Percentiles rank a stretch among this genome's conserved stretches.
Evolutionary conservation across 2,888 invertebrate genomes (phyloP).

Genomic region (Apocheima hispidaria): DNA sequence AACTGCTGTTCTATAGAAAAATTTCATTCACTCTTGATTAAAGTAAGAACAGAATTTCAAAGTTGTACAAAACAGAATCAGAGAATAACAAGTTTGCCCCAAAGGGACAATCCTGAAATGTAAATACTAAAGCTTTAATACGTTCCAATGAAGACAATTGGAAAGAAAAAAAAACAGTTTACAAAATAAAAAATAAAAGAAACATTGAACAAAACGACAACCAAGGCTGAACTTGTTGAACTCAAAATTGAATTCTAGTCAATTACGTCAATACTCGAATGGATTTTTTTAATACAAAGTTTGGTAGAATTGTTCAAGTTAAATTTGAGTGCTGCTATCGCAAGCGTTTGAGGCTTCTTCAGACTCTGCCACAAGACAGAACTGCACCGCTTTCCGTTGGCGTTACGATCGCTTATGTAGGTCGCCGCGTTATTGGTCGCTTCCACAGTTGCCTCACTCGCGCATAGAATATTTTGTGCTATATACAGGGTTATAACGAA

Average conservation of each 20-base stretch:
- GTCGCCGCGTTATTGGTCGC: too few species aligned
- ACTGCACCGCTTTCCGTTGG: too few species aligned
- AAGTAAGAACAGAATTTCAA: background rate
- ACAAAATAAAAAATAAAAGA: slow-evolving; percentile 16
- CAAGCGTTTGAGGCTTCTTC: background rate
- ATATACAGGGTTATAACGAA: too few species aligned
- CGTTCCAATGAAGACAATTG: slow-evolving; percentile 22
- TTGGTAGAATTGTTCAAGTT: slow-evolving; percentile 22
- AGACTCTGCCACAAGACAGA: background rate
- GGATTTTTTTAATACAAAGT: slow-evolving; percentile 30
- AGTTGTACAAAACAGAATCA: slow-evolving; percentile 1
- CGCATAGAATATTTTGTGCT: too few species aligned
- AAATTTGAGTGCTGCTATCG: slow-evolving; percentile 15
- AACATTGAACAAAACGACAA: slow-evolving; percentile 34
- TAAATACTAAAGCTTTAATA: slow-evolving; percentile 32
- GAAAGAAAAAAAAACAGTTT: slow-evolving; percentile 20
- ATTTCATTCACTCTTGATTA: too few species aligned
- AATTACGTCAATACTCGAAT: slow-evolving; percentile 34
- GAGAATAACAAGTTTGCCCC: slow-evolving; percentile 10
- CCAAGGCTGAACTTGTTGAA: slow-evolving; percentile 19
- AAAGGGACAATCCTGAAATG: slow-evolving; percentile 30
- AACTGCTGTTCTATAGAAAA: too few species aligned
- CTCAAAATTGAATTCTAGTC: slow-evolving; percentile 33
- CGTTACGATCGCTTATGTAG: too few species aligned
- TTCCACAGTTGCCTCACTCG: too few species aligned